Conservation (phyloP, 1,140 invertebrate species). For the Pteromalus puparum region DNA sequence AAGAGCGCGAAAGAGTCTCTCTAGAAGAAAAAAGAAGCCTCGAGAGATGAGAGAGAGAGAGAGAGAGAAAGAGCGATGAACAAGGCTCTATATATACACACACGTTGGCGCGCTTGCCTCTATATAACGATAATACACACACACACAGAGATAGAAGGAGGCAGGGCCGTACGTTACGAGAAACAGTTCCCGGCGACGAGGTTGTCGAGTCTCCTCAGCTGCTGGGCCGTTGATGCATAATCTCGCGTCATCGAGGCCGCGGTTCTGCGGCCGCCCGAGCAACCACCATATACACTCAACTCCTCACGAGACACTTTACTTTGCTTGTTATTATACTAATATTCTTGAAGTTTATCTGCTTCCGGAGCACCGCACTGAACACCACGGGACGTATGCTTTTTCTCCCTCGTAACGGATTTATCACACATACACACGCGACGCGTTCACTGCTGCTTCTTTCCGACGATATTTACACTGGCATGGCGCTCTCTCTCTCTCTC, state of each 20-base stretch:
- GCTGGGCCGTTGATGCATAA: slow-evolving; percentile 37
- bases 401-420: neutral
- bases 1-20: neutral
- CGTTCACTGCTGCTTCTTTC: neutral
- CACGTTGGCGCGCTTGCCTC: neutral
- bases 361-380: neutral
- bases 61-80: neutral
- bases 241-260: slow-evolving; percentile 40
- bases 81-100: slow-evolving; percentile 28
- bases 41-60: neutral
- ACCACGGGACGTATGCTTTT: neutral
- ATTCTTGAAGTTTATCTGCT: neutral
- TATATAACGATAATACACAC: neutral
- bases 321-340: neutral
- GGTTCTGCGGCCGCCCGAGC: slow-evolving; percentile 1
- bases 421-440: neutral
- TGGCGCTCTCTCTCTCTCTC: neutral
- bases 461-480: slow-evolving; percentile 37
- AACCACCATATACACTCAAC: slow-evolving; percentile 30
- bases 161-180: slow-evolving; percentile 39
- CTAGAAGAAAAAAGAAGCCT: neutral
- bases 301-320: neutral
- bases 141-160: neutral
- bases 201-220: slow-evolving; percentile 21
- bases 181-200: slow-evolving; percentile 22